Base-by-base conservation (phyloP, 2,888 invertebrate genomes). In the Lycocerus yunnanus region DNA sequence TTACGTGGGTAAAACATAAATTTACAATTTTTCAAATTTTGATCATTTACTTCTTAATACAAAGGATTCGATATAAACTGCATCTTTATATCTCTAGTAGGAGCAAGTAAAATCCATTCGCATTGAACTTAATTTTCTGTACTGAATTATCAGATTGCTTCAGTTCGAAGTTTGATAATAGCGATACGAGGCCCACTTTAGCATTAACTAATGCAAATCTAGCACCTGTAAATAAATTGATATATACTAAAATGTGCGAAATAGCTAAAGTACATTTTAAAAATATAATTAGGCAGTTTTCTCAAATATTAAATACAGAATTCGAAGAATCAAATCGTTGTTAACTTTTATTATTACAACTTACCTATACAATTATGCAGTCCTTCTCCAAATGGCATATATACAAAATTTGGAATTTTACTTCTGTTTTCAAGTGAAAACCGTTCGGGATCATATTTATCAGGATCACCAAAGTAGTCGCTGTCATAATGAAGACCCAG, bases 311-410 rank as follows among this genome's bases (percentile, higher is more conserved):
- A 21, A 0, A 9, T 10, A 21, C 3, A 9, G 9, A 21, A 21
- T 21, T 21, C 21, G 9, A 21, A 21, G 21, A 1, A 8, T 8
- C 0, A 10, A 10, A 21, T 10, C 9, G 3, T 2, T 16, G 15
- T n/a, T n/a, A n/a, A n/a, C n/a, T n/a, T n/a, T n/a, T n/a, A n/a
- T n/a, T n/a, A n/a, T n/a, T n/a, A n/a, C n/a, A n/a, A n/a, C 27
- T 18, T 77, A 84, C 84, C 84, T 76, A 84, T 81, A 69, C 84
- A 84, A 73, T 77, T 80, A 68, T 82, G 75, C 15, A 82, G 82
- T 18, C 83, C 83, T 60, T 81, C 80, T 11, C 84, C 83, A 73
- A 83, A 83, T 4, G 84, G 82, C 24, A 84, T 65, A 72, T 83
- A 84, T 15, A 74, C 77, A 24, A 80, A 81, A 0, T 79, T 79